Evolutionary conservation across 2,797 vertebrate species (phyloP), one percentile per base, ranked within the genome.

Genomic region (Sus cebifrons): DNA sequence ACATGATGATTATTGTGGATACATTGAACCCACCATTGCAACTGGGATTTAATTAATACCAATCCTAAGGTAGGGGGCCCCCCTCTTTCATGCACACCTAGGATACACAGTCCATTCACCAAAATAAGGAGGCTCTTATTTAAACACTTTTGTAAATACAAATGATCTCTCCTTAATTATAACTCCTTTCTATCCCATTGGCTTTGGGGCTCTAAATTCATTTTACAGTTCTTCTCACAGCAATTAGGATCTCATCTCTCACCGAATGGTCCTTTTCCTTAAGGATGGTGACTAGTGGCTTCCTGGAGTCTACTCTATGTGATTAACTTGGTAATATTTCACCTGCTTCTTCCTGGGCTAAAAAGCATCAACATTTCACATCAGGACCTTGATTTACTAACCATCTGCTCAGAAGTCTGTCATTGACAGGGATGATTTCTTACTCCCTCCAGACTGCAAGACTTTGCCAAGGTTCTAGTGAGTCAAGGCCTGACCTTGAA

Each of bases 391-490:
- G 98, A 99, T 98, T 99, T 98, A 98, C 98, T 98, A 98, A 97
- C 98, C 98, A 98, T 99, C 98, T 98, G 98, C 98, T 98, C 97
- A 90, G 98, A 98, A 98, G 98, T 98, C 98, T 98, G 98, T 98
- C 98, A 98, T 98, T 89, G 74, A 67, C 95, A 95, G 97, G 94
- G 91, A 98, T 98, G 98, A 98, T 98, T 98, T 98, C 98, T 98
- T 98, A 97, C 97, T 98, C 97, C 95, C 97, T 98, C 98, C 98
- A 97, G 97, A 98, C 97, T 98, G 96, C 83, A 97, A 96, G 96
- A 85, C 83, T 98, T 98, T 98, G 98, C 98, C 98, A 98, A 97
- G 92, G 97, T 95, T 98, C 98, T 97, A 87, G 96, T 96, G 97
- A 98, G 97, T 98, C 94, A 93, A 97, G 97, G 96, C 94, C 81